Conservation (phyloP, 2,113 vertebrate genomes). For the Lepisosteus osseus region DNA sequence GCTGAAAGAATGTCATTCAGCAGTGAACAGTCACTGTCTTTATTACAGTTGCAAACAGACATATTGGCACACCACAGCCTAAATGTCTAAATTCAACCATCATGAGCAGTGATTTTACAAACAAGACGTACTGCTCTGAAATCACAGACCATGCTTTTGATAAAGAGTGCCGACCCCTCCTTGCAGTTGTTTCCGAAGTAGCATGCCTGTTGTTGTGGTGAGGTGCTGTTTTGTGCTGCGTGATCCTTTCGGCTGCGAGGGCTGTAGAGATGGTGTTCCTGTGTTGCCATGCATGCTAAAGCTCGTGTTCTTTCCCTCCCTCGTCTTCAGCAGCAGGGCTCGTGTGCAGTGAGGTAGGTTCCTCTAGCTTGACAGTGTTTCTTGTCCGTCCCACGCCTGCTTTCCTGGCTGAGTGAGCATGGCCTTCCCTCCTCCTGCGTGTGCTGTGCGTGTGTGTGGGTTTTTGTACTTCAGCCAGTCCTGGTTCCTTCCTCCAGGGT, state of each 20-base stretch:
- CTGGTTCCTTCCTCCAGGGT: not conserved
- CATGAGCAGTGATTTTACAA: not conserved
- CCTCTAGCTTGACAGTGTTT: slow-evolving; percentile 6
- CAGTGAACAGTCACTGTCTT: too few relatives aligned
- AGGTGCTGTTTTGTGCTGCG: slow-evolving; percentile 4
- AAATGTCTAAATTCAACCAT: too few relatives aligned
- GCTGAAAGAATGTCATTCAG: too few relatives aligned
- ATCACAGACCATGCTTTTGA: accelerated
- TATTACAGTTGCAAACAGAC: too few relatives aligned
- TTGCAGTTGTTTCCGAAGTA: not conserved
- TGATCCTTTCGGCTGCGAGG: not conserved
- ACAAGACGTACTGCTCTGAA: not conserved
- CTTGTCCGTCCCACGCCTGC: slow-evolving; percentile 8
- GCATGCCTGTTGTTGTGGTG: not conserved
- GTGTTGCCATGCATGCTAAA: slow-evolving; percentile 32
- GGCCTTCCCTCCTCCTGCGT: not conserved
- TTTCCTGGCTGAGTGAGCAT: too few relatives aligned
- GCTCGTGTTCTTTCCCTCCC: slow-evolving; percentile 15
- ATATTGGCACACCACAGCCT: too few relatives aligned
- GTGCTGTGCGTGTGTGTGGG: not conserved
- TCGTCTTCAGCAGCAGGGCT: slow-evolving; percentile 40
- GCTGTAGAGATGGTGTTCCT: too few relatives aligned
- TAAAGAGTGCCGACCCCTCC: accelerated
- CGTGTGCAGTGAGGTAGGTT: slow-evolving; percentile 47
- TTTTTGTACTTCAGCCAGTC: slow-evolving; percentile 7